Conservation (phyloP, 2,888 invertebrate species). For the Ormyrus pomaceus region DNA sequence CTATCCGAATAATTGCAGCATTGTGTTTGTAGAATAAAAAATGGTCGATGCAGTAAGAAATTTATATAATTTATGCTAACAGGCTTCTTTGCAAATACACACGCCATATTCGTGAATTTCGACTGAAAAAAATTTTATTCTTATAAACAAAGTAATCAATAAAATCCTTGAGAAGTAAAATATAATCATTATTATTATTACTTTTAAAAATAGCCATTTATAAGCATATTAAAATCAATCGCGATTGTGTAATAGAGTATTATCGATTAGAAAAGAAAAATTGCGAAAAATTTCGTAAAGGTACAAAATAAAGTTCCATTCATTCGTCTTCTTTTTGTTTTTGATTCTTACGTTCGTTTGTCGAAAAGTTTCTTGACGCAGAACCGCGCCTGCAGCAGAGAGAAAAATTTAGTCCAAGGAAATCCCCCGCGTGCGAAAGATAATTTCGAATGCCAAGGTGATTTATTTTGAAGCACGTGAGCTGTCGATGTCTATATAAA, state of each 20-base stretch:
- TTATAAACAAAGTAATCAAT: neutral
- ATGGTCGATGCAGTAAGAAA: conserved; percentile 58
- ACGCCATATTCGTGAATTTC: conserved; percentile 60
- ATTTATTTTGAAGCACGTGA: conserved; percentile 56
- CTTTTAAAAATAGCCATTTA: neutral
- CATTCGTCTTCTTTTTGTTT: neutral
- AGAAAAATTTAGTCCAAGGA: conserved; percentile 52
- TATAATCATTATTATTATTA: neutral
- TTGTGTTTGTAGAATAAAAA: conserved; percentile 53
- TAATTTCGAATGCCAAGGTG: conserved; percentile 57
- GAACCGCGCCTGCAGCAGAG: neutral
- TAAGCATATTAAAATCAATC: conserved; percentile 16
- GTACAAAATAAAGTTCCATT: neutral
- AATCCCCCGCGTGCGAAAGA: conserved; percentile 19
- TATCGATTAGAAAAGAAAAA: conserved; percentile 3
- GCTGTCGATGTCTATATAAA: conserved; percentile 12
- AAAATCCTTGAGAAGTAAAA: conserved; percentile 3
- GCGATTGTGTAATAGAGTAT: conserved; percentile 31
- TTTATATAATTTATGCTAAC: conserved; percentile 58
- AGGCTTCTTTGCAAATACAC: conserved; percentile 59
- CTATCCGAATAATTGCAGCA: conserved; percentile 55
- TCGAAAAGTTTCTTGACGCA: neutral
- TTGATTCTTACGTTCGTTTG: too few species aligned
- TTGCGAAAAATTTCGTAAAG: neutral
- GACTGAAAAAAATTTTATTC: conserved; percentile 25